Evolutionary conservation across 1,140 invertebrate genomes (phyloP), one percentile per base, ranked within the genome.

Genomic region (Drosophila asahinai): DNA sequence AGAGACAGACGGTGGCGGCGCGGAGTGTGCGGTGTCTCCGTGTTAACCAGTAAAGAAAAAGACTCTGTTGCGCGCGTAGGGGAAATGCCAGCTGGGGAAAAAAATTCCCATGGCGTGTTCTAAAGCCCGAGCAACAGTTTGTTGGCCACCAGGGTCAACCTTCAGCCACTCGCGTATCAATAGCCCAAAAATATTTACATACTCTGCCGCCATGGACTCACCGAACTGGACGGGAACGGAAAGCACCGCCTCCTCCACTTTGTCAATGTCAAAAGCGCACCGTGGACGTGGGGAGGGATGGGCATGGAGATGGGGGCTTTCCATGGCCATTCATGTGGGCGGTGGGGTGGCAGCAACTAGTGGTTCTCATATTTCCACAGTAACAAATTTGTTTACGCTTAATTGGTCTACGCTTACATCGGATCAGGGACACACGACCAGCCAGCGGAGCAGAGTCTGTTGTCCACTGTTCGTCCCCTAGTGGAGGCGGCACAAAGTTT

Each of bases 321-420:
- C 33, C 59, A 65, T 64, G 33, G 38, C 27, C 45, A 36, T 11
- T 47, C 17, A 22, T 30, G n/a, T 55, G 47, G 59, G 55, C 49
- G 45, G 42, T 22, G 58, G 54, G 54, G 54, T 27, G 54, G 64
- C 65, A 87, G 86, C 84, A 89, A 89, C 84, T 89, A 89, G 84
- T 89, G 86, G 81, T 84, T 77, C 86, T 90, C 75, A 80, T 65
- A 77, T 89, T 90, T 58, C 81, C 80, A 80, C 62, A 80, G 68
- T 61, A 89, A 65, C 71, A 89, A 84, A 89, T 89, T 86, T 89
- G 81, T 89, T 90, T 90, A 90, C 86, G 86, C 86, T 78, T 90
- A 90, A 90, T 90, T 90, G 86, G 86, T 78, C 86, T 90, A 80
- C 76, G 86, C 68, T 86, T 90, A 90, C 82, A 89, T 58, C 49